These are phyloP conservation scores for Microplitis mediator DNA, from an alignment of 1,140 invertebrate species.

Conservation along the genomic window DNA sequence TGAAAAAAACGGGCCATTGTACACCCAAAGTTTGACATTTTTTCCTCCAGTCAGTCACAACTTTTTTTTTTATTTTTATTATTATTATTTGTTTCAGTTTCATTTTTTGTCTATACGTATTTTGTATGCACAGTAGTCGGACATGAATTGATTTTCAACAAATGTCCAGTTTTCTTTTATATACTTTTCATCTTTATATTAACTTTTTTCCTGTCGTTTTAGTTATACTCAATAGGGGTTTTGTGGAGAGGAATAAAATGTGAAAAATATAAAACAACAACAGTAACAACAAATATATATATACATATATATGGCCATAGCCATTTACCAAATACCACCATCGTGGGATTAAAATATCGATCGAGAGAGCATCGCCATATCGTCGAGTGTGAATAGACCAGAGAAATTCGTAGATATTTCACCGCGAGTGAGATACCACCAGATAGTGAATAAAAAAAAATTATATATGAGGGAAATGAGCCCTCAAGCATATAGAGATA, in stretches of 20 bases:
- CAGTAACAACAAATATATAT: background rate
- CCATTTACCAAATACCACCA: slow-evolving; percentile 58
- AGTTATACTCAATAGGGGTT: too few relatives aligned
- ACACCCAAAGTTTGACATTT: background rate
- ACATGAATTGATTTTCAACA: too few relatives aligned
- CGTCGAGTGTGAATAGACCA: slow-evolving; percentile 2
- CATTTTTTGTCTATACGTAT: too few relatives aligned
- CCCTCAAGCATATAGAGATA: background rate
- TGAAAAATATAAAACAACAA: too few relatives aligned
- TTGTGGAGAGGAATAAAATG: too few relatives aligned
- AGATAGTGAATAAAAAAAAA: slow-evolving; percentile 5
- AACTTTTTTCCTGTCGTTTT: too few relatives aligned
- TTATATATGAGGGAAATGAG: slow-evolving; percentile 8
- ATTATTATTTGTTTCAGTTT: too few relatives aligned
- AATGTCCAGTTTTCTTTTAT: too few relatives aligned
- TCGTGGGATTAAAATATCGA: slow-evolving; percentile 64
- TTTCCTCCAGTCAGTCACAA: background rate
- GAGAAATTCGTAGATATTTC: slow-evolving; percentile 9
- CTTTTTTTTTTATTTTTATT: too few relatives aligned
- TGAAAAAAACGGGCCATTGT: background rate
- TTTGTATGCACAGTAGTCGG: too few relatives aligned
- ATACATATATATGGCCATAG: slow-evolving; percentile 14
- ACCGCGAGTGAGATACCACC: background rate
- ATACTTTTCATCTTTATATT: too few relatives aligned
- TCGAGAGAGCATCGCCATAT: slow-evolving; percentile 38